Evolutionary conservation across 2,888 invertebrate species (phyloP), one percentile per base, ranked within the genome.

Genomic region (Marronus borbonicus): DNA sequence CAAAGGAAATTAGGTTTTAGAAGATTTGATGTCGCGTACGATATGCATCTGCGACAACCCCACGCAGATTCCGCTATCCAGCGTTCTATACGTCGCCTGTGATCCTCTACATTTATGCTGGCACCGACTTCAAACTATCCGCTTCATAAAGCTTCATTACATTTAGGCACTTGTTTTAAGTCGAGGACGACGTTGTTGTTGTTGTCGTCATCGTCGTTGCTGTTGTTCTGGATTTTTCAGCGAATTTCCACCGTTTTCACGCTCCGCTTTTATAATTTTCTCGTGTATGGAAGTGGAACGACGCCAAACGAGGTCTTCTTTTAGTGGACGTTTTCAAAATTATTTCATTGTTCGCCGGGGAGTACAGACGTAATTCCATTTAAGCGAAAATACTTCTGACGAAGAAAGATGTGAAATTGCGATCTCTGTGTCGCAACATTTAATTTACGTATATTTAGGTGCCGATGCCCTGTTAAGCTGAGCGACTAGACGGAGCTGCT

Each of bases 1-100:
- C 77, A 72, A 69, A 69, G 77, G 64, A 77, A 77, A 77, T 77
- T 77, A 72, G 77, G 77, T 72, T 77, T 68, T 72, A 69, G 77
- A 77, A 77, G 24, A 77, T 77, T 77, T 70, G 70, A 77, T 62
- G 70, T 77, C 70, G 31, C 5, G 49, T 62, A 58, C 52, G 77
- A 69, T 69, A 69, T 69, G 69, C 77, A 66, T 28, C 58, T 58
- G 17, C 28, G 65, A 49, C 62, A 28, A 62, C 62, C 12, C 24
- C 14, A 62, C 62, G 62, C 31, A 28, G 31, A 55, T 17, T 55
- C 2, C n/a, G 4, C 55, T 55, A 14, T 75, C 17, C 39, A 65
- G 39, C 65, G 39, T 36, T 39, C 65, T 68, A 24, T 24, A 24
- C 50, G 17, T 12, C 50, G 14, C 49, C n/a, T 31, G 62, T 14